Percentiles rank a stretch among this genome's conserved stretches.
Evolutionary conservation across 2,888 invertebrate genomes (phyloP).

Genomic region (Teleiodes luculella): DNA sequence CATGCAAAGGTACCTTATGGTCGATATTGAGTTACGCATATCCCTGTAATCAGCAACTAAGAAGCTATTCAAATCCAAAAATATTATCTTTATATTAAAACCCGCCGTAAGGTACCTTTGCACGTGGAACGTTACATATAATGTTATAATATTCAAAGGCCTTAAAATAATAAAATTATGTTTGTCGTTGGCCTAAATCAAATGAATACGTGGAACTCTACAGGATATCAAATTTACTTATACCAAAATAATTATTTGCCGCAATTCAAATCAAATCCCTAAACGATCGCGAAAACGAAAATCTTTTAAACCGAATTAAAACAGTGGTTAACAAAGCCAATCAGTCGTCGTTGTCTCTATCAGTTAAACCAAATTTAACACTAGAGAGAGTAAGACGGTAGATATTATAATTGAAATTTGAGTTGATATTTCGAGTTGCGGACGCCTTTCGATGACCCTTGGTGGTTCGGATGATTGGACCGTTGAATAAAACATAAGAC

Average conservation of each 20-base stretch:
- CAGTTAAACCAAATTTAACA: background rate
- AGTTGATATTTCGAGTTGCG: slow-evolving; percentile 55
- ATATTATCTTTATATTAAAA: no score
- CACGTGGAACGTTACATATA: no score
- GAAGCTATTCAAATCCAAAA: no score
- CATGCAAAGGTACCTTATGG: no score
- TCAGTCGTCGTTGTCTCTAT: slow-evolving; percentile 26
- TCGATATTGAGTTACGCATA: no score
- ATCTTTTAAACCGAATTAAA: slow-evolving; percentile 25
- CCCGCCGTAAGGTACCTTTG: no score
- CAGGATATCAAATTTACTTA: no score
- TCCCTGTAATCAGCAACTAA: no score
- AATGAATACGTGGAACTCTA: no score
- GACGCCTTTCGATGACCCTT: slow-evolving; percentile 69
- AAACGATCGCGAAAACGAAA: background rate
- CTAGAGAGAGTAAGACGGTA: background rate
- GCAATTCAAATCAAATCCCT: background rate
- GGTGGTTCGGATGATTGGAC: slow-evolving; percentile 66
- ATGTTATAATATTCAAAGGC: no score
- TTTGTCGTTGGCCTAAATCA: no score
- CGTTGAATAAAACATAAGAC: slow-evolving; percentile 73
- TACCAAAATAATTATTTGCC: background rate
- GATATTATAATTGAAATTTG: slow-evolving; percentile 23
- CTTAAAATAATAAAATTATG: no score
- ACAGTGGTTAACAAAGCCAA: slow-evolving; percentile 68